Evolutionary conservation across 1,140 invertebrate species (phyloP), one percentile per base, ranked within the genome.

Genomic region (Mesaphorura yosii): DNA sequence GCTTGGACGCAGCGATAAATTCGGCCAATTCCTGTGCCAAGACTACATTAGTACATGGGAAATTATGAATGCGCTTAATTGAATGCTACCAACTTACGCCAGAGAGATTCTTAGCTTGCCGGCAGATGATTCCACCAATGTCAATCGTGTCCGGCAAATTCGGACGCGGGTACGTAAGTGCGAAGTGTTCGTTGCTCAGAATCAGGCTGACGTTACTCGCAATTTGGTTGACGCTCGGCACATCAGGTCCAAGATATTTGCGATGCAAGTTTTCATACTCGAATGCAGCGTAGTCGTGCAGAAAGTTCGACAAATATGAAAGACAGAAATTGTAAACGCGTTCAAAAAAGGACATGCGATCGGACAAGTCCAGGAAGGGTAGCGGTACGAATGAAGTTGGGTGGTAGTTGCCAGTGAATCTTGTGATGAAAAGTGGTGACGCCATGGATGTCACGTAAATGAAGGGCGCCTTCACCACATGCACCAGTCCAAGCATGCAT

Each of bases 261-360:
- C 34, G 23, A 28, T 57, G 53, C 31, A 6, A 51, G 25, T 1
- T 41, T 20, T 34, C 48, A 31, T 1, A 1, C 15, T n/a, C 25
- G 40, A 14, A 44, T 20, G 5, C 23, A 19, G 19, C 26, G 22
- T 0, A 38, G 7, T 17, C 19, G 28, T 15, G 28, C 25, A 20
- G 45, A 44, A 2, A 38, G 14, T 46, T 26, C 17, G 10, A 12
- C 17, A 46, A 14, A 7, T 5, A 22, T 22, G 19, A 17, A 1
- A 5, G n/a, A 2, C 37, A n/a, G 10, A 52, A 27, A 29, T 83
- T 84, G 0, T 69, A 62, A 14, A 77, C 62, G 48, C 81, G 67
- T 57, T 81, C 69, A 64, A 70, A 75, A 38, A 82, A 75, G 20
- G 64, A 73, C 76, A 81, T 77, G 5, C 67, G 60, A 46, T 77